phyloP scores from a whole-genome alignment of 2,888 invertebrate genomes.

The Phytoseiulus persimilis region DNA sequence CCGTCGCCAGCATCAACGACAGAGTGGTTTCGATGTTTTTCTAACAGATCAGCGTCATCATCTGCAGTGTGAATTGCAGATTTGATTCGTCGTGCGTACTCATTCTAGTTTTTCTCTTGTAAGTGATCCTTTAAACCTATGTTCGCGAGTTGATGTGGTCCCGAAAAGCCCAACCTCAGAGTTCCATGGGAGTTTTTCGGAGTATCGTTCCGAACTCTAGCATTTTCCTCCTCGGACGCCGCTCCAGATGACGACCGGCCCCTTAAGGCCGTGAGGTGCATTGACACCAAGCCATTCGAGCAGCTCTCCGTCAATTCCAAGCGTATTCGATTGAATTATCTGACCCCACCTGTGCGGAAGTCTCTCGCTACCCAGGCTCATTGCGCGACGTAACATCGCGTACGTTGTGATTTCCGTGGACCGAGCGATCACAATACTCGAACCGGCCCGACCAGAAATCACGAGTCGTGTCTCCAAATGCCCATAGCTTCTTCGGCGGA shows the following conservation, averaged over 20 bases:
- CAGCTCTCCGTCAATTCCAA: too few relatives aligned
- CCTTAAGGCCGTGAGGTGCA: neutral
- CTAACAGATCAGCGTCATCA: constrained; percentile 35
- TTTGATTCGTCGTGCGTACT: neutral
- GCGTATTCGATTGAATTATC: neutral
- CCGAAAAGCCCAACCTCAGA: neutral
- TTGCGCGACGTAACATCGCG: neutral
- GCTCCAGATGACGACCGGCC: neutral
- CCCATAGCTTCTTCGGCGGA: neutral
- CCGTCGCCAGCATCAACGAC: neutral
- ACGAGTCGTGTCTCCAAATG: neutral
- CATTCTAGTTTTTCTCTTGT: neutral
- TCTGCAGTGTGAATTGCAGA: constrained; percentile 29
- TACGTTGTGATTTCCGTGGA: neutral
- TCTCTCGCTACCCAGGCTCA: neutral
- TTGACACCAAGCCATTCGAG: neutral
- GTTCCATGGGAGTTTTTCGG: neutral
- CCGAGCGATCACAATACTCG: neutral
- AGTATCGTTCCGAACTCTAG: neutral
- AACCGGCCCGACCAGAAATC: neutral
- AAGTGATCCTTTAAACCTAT: neutral
- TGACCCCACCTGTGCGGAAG: neutral
- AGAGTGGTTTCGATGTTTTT: constrained; percentile 35
- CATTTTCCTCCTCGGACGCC: neutral
- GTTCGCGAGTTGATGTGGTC: neutral